phyloP scores from a whole-genome alignment of 2,888 invertebrate genomes.

The Eulithis prunata region DNA sequence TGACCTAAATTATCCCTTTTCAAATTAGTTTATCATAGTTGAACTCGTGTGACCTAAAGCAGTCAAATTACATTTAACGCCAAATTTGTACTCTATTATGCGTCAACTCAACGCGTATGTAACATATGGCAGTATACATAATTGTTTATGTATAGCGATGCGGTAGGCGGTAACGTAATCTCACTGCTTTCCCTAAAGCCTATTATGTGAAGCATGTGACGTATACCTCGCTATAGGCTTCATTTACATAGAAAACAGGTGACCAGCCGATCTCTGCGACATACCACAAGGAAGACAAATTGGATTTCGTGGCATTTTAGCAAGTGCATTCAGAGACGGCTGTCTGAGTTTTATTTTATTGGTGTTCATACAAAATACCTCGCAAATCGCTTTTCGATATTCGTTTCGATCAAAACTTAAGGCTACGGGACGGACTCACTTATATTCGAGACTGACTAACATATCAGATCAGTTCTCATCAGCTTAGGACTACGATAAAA shows the following conservation, averaged over 20 bases:
- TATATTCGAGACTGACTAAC: too few species aligned
- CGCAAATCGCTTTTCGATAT: too few species aligned
- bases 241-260: conserved; percentile 3
- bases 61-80: background rate
- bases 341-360: too few species aligned
- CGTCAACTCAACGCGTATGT: background rate
- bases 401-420: too few species aligned
- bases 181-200: conserved; percentile 24
- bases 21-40: background rate
- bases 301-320: too few species aligned
- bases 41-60: background rate
- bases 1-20: background rate
- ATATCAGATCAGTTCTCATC: background rate
- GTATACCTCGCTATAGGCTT: background rate
- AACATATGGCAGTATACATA: conserved; percentile 5
- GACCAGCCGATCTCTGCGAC: background rate
- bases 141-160: conserved; percentile 11
- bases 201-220: conserved; percentile 25
- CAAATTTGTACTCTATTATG: background rate
- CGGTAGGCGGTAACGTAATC: conserved; percentile 26
- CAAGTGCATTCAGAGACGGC: too few species aligned
- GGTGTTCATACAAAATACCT: too few species aligned
- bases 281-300: too few species aligned
- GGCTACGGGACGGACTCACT: too few species aligned
- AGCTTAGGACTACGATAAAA: background rate